Base-by-base conservation (phyloP, 2,888 invertebrate genomes). In the Netelia melanura region DNA sequence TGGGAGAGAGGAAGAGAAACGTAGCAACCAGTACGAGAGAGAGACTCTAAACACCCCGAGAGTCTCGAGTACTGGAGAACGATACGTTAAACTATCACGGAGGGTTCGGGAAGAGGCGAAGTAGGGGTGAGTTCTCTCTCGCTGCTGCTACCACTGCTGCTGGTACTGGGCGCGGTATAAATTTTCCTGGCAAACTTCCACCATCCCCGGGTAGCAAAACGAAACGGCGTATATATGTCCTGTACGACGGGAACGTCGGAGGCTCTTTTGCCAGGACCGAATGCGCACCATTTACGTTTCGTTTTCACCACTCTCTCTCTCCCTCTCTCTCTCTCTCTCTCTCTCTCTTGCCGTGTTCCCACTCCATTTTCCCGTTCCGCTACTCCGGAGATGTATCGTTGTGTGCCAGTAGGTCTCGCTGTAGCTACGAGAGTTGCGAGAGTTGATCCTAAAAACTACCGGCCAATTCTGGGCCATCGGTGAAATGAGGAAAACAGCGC, bases 141-240 rank as follows among this genome's bases (percentile, higher is more conserved):
- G 58, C 21, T 58, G 58, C 48, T 54, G 21, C 38, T 38, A 38
- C 38, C 38, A 38, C 38, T 38, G 38, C 38, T 38, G 38, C 38
- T 38, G 5, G 38, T 68, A 52, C 65, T 54, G 80, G 62, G 61
- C 62, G 48, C 44, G 77, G 77, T 84, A 84, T 84, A 84, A 81
- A 84, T 84, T 84, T 84, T 81, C 81, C 78, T 81, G 84, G 84
- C 84, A 84, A 84, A 84, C 81, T 84, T 84, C 81, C 84, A 84
- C 81, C 56, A 14, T 56, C 54, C 72, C 58, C 48, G 52, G 25
- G 21, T 58, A 58, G 58, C 58, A 58, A 14, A 58, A 67, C 44
- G 25, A 21, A 17, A 48, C 71, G 48, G 17, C 10, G 38, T 30
- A 38, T 54, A 56, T 74, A 70, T 54, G 65, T 80, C n/a, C 25